Evolutionary conservation across 2,888 invertebrate genomes (phyloP), one percentile per base, ranked within the genome.

Genomic region (Taenaris catops): DNA sequence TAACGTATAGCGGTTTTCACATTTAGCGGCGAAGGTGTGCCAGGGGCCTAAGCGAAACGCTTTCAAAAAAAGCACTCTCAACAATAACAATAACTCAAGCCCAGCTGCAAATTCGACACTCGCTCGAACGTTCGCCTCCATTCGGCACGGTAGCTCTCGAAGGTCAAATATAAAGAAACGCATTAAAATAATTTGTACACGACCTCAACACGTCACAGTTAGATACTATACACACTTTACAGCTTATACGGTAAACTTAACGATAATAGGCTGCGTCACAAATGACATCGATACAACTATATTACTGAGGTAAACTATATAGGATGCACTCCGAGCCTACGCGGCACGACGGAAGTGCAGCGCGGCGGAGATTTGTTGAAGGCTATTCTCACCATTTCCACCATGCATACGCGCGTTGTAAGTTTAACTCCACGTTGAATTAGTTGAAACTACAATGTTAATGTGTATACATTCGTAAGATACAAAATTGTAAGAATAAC

Each of bases 221-320:
- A 65, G 54, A 58, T 65, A 67, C 62, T 72, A 69, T 72, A 72
- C 76, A 79, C 73, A 73, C 67, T 69, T 72, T 69, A 78, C 75
- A 74, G 59, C 76, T 76, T 81, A 83, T 48, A 68, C 51, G 51
- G 58, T 78, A 78, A 68, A 76, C 81, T 83, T 84, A 84, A 81
- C 57, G 66, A 71, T 83, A 84, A 78, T 84, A 84, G 84, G 83
- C 84, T 81, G 71, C 75, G 84, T 81, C 83, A 78, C 73, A 69
- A 69, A 70, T 72, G 80, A 83, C 81, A 75, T 63, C 61, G 63
- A 72, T 81, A 79, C 67, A 73, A 72, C 79, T 81, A 83, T 66
- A 54, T 64, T 70, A 76, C 68, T 81, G 83, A 84, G 84, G 84
- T 83, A 84, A 80, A 76, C 76, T 75, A 79, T 74, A 75, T 78